phyloP scores from a whole-genome alignment of 92 coral and sea anemone genomes.

The Parazoanthus darwini region DNA sequence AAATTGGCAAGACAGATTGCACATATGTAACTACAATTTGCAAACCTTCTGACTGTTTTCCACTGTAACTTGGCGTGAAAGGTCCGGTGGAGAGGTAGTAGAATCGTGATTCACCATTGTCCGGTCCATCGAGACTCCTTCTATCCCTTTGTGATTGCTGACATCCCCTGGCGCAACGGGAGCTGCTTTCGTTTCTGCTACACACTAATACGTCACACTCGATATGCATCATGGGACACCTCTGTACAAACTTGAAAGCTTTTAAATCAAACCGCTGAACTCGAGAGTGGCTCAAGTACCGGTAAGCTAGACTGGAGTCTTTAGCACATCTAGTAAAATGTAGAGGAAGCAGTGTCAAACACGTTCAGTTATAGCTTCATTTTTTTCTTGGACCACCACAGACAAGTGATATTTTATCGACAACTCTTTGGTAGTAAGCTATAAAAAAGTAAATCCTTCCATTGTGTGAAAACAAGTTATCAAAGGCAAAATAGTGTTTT shows the following conservation, averaged over 20 bases:
- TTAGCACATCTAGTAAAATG: neutral
- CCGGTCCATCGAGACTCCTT: neutral
- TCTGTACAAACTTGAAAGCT: neutral
- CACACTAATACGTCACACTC: conserved; percentile 21
- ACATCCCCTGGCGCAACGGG: neutral
- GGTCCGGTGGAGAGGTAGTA: neutral
- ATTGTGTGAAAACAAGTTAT: too few species aligned
- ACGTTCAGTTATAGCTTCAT: neutral
- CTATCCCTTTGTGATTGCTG: neutral
- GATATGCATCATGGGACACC: neutral
- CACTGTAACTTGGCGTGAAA: neutral
- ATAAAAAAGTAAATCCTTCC: too few species aligned
- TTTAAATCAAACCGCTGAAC: neutral
- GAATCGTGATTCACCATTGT: neutral
- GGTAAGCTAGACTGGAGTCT: neutral
- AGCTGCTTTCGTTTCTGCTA: neutral
- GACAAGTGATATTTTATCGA: too few species aligned
- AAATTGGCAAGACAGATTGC: too few species aligned
- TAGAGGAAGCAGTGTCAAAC: neutral
- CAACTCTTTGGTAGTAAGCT: too few species aligned
- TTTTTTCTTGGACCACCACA: too few species aligned
- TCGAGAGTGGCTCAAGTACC: neutral
- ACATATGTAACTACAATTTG: too few species aligned
- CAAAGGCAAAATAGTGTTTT: too few species aligned
- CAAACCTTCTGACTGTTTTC: neutral